Evolutionary conservation across 2,888 invertebrate genomes (phyloP), one percentile per base, ranked within the genome.

Genomic region (Coenonympha arcania): DNA sequence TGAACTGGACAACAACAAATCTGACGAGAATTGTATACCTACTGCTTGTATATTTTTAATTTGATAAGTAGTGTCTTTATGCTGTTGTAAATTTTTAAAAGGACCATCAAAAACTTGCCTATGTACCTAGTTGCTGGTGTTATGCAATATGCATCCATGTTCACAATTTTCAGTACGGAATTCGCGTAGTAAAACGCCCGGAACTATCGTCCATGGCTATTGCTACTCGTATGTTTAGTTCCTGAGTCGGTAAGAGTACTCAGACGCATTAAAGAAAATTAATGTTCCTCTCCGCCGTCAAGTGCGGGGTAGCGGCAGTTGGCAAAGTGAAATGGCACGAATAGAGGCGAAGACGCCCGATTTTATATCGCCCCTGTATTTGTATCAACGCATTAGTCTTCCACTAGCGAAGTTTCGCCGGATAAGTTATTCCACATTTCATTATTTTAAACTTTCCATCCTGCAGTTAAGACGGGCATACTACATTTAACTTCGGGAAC

Each of bases 211-310:
- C n/a, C 22, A 3, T 11, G 4, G 9, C 22, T 15, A 37, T 39
- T 24, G 39, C 39, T 8, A 37, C 24, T 24, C 24, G 15, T 30
- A 44, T 34, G 44, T 11, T 34, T 9, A 11, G 33, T 24, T 16
- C 22, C 16, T 24, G 16, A 52, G 43, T 74, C 71, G 69, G 78
- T 76, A 83, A 83, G 79, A 84, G 81, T 84, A 76, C 79, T 83
- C 82, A 82, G 81, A 79, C 83, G 84, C 85, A 84, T 86, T 85
- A 85, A 85, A 83, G 84, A 83, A 84, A 85, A 85, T 86, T 84
- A 85, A 85, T 85, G 86, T 83, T 83, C 80, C 77, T 79, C 79
- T 81, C 73, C 77, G 71, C 73, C 82, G 78, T 82, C 82, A 80
- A 83, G 79, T 75, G 69, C 73, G 71, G 73, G 77, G 77, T 79